Evolutionary conservation across 2,113 vertebrate species (phyloP).

Genomic region (Sceloporus undulatus): DNA sequence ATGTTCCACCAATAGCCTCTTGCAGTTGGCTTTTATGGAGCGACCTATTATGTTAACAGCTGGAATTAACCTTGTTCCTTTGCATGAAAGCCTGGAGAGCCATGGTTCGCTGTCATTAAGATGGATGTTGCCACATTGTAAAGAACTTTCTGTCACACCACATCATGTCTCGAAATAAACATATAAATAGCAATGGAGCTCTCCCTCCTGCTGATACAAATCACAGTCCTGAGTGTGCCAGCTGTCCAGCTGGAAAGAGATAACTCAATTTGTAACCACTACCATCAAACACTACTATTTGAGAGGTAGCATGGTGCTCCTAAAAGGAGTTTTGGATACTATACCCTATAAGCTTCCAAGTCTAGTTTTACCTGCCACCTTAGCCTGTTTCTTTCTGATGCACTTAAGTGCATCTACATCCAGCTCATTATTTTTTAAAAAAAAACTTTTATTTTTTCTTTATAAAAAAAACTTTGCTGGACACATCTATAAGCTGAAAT

Average conservation of each 20-base stretch:
- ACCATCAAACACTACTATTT: slow-evolving; percentile 8
- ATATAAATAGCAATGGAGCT: slow-evolving; percentile 35
- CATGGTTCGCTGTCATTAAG: slow-evolving; percentile 39
- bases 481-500: slow-evolving; percentile 21
- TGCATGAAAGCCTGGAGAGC: slow-evolving; percentile 11
- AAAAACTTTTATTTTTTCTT: slow-evolving; percentile 37
- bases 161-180: slow-evolving; percentile 26
- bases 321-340: background rate
- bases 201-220: slow-evolving; percentile 15
- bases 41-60: slow-evolving; percentile 51
- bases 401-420: slow-evolving; percentile 33
- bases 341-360: accelerated
- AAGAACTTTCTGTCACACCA: slow-evolving; percentile 17
- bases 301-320: background rate
- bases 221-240: background rate
- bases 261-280: slow-evolving; percentile 24
- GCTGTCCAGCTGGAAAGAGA: slow-evolving; percentile 20
- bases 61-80: slow-evolving; percentile 61
- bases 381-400: background rate
- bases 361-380: slow-evolving; percentile 15
- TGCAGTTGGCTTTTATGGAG: slow-evolving; percentile 43
- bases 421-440: slow-evolving; percentile 38
- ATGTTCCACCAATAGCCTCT: slow-evolving; percentile 36
- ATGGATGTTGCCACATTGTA: slow-evolving; percentile 44
- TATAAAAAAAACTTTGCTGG: background rate